Evolutionary conservation across 2,888 invertebrate species (phyloP), one percentile per base, ranked within the genome.

Genomic region (Entomobrya proxima): DNA sequence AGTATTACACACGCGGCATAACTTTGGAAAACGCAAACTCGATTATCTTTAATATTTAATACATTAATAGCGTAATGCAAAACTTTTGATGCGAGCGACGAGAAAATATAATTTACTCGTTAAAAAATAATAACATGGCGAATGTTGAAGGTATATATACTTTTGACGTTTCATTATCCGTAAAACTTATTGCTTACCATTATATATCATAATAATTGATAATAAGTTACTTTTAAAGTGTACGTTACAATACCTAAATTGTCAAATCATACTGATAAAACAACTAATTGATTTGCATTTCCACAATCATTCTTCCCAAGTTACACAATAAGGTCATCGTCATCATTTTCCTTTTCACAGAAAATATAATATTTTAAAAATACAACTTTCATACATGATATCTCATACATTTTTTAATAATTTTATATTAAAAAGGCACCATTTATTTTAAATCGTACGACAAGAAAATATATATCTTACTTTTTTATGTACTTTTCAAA

Each of bases 281-380:
- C 67, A 24, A 18, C 24, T 15, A 40, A 50, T 50, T 74, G 74
- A 47, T 50, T 74, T 50, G 47, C 74, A 50, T 74, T 74, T 74
- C 13, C 6, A 50, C 74, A 74, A 32, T 74, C 74, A 74, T 50
- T 74, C 74, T 74, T 74, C 32, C 1, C 74, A 74, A 74, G 74
- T 74, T 74, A 32, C 74, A 50, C 30, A 74, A 18, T 74, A 47
- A 74, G 47, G 74, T 74, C 74, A 74, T 74, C 4, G 30, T 40
- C n/a, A n/a, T n/a, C n/a, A 40, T 40, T 50, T 47, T 74, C n/a
- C 3, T 74, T 15, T n/a, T 40, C 67, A 40, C 40, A 40, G 40
- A 67, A 67, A 67, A 67, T 67, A 67, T 27, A 30, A n/a, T 40
- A 15, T 50, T 74, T 74, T 32, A 50, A 72, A 55, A 74, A 74